A percentile compares a stretch with the other conserved stretches of the same genome.
phyloP scores from a whole-genome alignment of 2,113 vertebrate species.

The Proterorhinus semilunaris region DNA sequence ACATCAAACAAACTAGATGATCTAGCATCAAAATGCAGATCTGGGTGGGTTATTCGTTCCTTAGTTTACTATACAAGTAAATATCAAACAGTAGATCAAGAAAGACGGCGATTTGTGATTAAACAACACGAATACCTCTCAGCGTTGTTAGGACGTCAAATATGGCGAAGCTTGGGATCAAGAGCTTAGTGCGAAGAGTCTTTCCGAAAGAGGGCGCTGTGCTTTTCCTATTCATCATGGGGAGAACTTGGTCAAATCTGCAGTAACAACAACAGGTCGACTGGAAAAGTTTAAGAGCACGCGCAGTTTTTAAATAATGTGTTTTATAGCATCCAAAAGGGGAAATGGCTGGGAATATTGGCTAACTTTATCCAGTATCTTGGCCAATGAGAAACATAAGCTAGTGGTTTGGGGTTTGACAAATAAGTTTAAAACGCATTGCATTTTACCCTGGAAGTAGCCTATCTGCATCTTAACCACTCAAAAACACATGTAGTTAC shows the following conservation, averaged over 20 bases:
- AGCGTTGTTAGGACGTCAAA: conserved; percentile 74
- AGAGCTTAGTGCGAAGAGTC: conserved; percentile 66
- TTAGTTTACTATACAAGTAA: conserved; percentile 2
- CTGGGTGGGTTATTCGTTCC: conserved; percentile 6
- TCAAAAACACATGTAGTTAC: too few relatives aligned
- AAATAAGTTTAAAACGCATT: too few relatives aligned
- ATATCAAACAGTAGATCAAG: not conserved
- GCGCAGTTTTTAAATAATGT: too few relatives aligned
- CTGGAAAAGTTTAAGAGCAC: conserved; percentile 22
- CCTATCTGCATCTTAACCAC: too few relatives aligned
- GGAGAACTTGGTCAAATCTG: not conserved
- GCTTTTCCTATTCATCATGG: conserved; percentile 33
- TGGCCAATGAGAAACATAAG: too few relatives aligned
- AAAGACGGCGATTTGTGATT: conserved; percentile 49
- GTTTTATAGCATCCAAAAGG: not conserved
- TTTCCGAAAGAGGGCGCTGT: conserved; percentile 68
- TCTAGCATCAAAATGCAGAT: not conserved
- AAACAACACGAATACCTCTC: conserved; percentile 73
- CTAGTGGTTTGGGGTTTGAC: too few relatives aligned
- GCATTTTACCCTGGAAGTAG: too few relatives aligned
- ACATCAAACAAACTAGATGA: conserved; percentile 37
- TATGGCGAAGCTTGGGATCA: conserved; percentile 76
- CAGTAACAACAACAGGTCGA: conserved; percentile 53
- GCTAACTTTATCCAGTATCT: too few relatives aligned
- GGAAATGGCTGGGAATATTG: not conserved